phyloP scores from a whole-genome alignment of 2,797 vertebrate genomes.

The Hippoglossus hippoglossus region DNA sequence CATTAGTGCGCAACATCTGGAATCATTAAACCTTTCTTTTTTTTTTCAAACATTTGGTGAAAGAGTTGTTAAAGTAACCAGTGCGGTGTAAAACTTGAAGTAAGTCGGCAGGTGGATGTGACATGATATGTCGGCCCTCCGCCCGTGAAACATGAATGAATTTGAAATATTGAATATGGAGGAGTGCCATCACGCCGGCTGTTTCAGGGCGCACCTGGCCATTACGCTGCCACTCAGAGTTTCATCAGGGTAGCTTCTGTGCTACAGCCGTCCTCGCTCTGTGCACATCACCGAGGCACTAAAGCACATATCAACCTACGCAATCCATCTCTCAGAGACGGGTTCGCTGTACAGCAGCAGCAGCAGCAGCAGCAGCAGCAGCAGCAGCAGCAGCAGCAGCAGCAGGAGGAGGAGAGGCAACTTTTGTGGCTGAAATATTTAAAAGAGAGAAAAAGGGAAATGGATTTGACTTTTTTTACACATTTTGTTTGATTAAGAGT shows the following conservation, averaged over 20 bases:
- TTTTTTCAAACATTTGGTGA: constrained; percentile 1
- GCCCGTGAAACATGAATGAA: constrained; percentile 57
- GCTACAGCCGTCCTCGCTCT: constrained; percentile 1
- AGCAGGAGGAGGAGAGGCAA: neutral
- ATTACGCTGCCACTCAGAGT: constrained; percentile 43
- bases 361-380: too few species aligned
- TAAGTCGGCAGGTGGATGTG: constrained; percentile 59
- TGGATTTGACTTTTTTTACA: constrained; percentile 25
- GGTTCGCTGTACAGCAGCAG: neutral
- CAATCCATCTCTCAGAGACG: constrained; percentile 11
- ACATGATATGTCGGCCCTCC: constrained; percentile 59
- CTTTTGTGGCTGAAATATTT: constrained; percentile 5
- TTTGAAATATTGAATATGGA: constrained; percentile 68
- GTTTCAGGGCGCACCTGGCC: constrained; percentile 68
- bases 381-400: too few species aligned
- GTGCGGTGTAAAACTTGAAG: constrained; percentile 46
- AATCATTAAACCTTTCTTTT: constrained; percentile 51
- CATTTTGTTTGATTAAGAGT: constrained; percentile 58
- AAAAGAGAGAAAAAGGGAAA: constrained; percentile 3
- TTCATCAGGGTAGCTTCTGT: constrained; percentile 36
- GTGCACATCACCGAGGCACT: neutral
- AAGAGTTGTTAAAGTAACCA: constrained; percentile 41
- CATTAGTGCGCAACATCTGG: constrained; percentile 62
- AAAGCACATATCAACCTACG: neutral
- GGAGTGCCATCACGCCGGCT: constrained; percentile 53